Evolutionary conservation across 1,140 invertebrate species (phyloP).

Genomic region (Zaprionus gabonicus): DNA sequence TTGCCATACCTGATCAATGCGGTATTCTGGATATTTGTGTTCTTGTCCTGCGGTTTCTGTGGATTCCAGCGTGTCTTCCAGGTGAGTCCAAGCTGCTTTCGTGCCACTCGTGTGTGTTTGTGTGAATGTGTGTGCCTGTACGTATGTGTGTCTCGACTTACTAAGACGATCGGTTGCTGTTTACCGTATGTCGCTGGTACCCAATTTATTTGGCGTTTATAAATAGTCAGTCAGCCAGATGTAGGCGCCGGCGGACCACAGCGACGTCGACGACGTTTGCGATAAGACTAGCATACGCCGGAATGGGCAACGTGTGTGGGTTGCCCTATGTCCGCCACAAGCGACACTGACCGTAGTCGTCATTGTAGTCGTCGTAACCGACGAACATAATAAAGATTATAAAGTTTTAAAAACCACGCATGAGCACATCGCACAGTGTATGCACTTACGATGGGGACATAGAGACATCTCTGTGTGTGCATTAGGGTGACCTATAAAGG

Average conservation of each 20-base stretch:
- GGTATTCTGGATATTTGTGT: constrained; percentile 80
- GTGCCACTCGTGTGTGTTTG: not conserved
- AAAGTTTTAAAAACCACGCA: constrained; percentile 11
- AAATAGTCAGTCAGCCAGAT: constrained; percentile 64
- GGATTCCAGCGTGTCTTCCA: constrained; percentile 77
- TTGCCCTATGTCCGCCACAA: not conserved
- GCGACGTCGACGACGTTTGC: constrained; percentile 7
- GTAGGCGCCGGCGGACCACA: constrained; percentile 10
- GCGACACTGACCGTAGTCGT: not conserved
- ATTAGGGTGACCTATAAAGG: not conserved
- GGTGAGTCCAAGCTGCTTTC: constrained; percentile 45
- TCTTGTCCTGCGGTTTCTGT: constrained; percentile 69
- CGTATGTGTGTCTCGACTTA: not conserved
- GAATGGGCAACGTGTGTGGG: not conserved
- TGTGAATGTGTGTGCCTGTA: not conserved
- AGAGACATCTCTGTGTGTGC: not conserved
- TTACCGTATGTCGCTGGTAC: constrained; percentile 49
- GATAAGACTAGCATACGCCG: constrained; percentile 1
- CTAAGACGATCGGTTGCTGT: constrained; percentile 17
- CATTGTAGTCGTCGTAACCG: not conserved
- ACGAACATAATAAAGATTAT: constrained; percentile 4
- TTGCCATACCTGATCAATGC: constrained; percentile 79
- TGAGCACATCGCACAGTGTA: not conserved
- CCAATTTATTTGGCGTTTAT: constrained; percentile 57
- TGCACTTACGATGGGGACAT: too few species aligned